These are phyloP conservation scores for Uloborus diversus DNA, from an alignment of 1,140 invertebrate species.

Conservation along the genomic window DNA sequence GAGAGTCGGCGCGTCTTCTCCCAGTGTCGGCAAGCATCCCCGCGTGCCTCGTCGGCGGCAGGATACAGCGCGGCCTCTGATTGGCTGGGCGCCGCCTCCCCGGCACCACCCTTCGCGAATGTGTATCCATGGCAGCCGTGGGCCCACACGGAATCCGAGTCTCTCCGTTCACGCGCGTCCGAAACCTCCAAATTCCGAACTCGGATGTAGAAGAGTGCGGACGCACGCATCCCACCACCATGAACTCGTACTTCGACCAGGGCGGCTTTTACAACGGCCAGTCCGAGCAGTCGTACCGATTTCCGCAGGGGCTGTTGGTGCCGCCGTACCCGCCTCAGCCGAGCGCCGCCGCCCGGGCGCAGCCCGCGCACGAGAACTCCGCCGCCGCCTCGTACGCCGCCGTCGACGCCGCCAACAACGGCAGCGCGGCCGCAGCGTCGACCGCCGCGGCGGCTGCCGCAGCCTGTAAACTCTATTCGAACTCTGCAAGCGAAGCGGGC, in stretches of 20 bases:
- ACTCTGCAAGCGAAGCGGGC: conserved; percentile 37
- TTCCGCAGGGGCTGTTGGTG: conserved; percentile 75
- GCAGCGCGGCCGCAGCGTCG: conserved; percentile 82
- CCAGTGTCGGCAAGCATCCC: background rate
- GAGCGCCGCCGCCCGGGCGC: conserved; percentile 79
- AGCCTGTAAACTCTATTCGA: conserved; percentile 79
- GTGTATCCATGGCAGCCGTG: conserved; percentile 52
- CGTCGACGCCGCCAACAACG: conserved; percentile 75
- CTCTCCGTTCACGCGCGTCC: conserved; percentile 60
- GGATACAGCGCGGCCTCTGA: conserved; percentile 57
- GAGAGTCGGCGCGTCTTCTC: background rate
- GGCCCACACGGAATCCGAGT: conserved; percentile 62
- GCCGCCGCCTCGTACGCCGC: conserved; percentile 63
- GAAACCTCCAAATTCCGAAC: conserved; percentile 63
- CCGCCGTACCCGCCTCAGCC: conserved; percentile 66
- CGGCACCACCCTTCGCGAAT: conserved; percentile 54
- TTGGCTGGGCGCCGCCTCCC: conserved; percentile 61
- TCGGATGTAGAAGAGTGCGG: conserved; percentile 58
- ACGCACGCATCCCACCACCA: conserved; percentile 66
- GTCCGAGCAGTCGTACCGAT: conserved; percentile 75
- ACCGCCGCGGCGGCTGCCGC: conserved; percentile 73
- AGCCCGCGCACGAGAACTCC: conserved; percentile 68
- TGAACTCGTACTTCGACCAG: conserved; percentile 96
- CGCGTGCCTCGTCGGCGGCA: conserved; percentile 30
- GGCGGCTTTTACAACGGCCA: conserved; percentile 89